Conservation (phyloP, 2,797 vertebrate species). For the Neoniphon sammara region DNA sequence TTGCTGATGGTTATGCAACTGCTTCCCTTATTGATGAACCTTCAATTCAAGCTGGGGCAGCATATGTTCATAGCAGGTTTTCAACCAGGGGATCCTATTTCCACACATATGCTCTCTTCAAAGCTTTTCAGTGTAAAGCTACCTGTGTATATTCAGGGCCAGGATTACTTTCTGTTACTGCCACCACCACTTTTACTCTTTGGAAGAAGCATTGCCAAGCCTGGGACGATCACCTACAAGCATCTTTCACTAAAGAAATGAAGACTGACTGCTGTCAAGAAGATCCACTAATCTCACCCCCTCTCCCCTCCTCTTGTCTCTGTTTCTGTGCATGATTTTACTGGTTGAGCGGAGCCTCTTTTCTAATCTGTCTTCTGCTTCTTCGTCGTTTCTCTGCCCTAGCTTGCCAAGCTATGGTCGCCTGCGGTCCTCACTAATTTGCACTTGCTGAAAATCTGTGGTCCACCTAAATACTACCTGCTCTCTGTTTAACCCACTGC, state of each 20-base stretch:
- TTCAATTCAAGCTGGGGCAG: conserved; percentile 62
- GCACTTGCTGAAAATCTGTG: conserved; percentile 69
- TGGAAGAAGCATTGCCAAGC: conserved; percentile 31
- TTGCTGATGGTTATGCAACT: conserved; percentile 67
- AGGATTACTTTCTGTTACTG: conserved; percentile 59
- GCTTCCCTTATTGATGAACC: conserved; percentile 59
- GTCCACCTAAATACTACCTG: conserved; percentile 74
- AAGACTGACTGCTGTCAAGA: conserved; percentile 36
- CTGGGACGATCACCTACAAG: conserved; percentile 17
- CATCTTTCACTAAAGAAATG: conserved; percentile 32
- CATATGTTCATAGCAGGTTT: conserved; percentile 71
- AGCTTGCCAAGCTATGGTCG: conserved; percentile 64
- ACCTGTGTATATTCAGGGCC: conserved; percentile 32
- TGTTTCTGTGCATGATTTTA: conserved; percentile 55
- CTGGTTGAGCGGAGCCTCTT: conserved; percentile 43
- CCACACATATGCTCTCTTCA: conserved; percentile 72
- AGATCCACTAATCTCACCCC: conserved; percentile 25
- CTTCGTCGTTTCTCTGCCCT: conserved; percentile 50
- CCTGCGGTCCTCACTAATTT: conserved; percentile 74
- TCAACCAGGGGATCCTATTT: conserved; percentile 58
- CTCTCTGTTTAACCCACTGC: conserved; percentile 64
- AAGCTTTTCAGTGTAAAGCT: conserved; percentile 61
- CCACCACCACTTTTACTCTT: conserved; percentile 49
- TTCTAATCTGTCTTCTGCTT: conserved; percentile 39
- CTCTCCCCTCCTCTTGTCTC: conserved; percentile 12